Conservation (phyloP, 2,113 vertebrate species). For the Mustela lutreola region DNA sequence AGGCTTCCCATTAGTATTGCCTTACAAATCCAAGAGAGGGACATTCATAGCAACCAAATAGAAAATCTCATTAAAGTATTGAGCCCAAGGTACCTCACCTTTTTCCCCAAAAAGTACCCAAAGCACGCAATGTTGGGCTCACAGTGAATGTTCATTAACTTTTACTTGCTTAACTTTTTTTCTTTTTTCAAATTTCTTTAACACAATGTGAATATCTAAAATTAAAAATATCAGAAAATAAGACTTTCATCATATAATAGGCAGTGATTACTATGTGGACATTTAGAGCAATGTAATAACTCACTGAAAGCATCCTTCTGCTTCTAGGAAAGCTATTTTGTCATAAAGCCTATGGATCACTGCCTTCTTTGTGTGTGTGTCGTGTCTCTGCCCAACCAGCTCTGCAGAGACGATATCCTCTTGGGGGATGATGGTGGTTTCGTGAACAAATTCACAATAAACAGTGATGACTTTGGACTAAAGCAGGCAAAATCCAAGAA, state of each 20-base stretch:
- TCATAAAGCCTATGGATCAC: constrained; percentile 88
- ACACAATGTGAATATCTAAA: not conserved
- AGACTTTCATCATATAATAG: not conserved
- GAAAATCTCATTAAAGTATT: not conserved
- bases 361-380: constrained; percentile 85
- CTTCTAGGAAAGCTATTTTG: constrained; percentile 85
- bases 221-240: constrained; percentile 17
- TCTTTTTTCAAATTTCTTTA: not conserved
- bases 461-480: constrained; percentile 84
- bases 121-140: not conserved
- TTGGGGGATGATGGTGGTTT: constrained; percentile 88
- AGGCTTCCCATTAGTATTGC: not conserved
- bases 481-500: constrained; percentile 82
- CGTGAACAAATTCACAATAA: constrained; percentile 85
- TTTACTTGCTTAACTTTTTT: not conserved
- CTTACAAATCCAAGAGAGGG: not conserved
- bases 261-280: not conserved
- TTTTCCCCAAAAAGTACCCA: not conserved
- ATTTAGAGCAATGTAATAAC: not conserved
- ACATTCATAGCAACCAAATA: not conserved
- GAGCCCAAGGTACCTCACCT: not conserved
- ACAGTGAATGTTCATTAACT: not conserved
- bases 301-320: not conserved
- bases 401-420: constrained; percentile 84
- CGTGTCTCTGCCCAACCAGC: constrained; percentile 70